These are phyloP conservation scores for Ctena decussata DNA, from an alignment of 2,888 invertebrate species.

Conservation along the genomic window DNA sequence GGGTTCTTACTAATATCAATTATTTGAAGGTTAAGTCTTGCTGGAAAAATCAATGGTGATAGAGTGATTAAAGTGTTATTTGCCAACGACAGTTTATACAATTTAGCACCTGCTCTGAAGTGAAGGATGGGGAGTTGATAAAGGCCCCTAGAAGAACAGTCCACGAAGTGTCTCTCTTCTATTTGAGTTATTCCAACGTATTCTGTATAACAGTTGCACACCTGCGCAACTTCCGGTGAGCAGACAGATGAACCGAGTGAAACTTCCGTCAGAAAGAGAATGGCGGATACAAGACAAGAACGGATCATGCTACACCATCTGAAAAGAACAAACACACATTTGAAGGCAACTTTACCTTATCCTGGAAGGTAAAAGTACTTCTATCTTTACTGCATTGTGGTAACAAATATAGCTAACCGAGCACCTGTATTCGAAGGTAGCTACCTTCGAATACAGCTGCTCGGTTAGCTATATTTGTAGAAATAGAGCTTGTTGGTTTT, in stretches of 20 bases:
- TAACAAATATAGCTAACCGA: background rate
- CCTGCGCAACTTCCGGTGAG: constrained; percentile 30
- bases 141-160: constrained; percentile 59
- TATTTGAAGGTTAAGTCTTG: constrained; percentile 21
- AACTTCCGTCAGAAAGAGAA: background rate
- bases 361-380: too few relatives aligned
- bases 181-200: background rate
- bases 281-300: background rate
- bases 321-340: background rate
- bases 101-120: constrained; percentile 36
- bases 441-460: background rate
- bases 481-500: too few relatives aligned
- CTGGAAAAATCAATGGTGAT: constrained; percentile 21
- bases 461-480: too few relatives aligned
- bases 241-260: background rate
- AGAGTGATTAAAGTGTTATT: constrained; percentile 56
- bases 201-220: constrained; percentile 45
- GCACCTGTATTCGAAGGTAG: background rate
- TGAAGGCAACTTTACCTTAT: too few relatives aligned
- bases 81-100: constrained; percentile 43
- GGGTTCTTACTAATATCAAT: constrained; percentile 62
- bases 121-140: constrained; percentile 48
- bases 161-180: constrained; percentile 35
- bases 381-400: background rate
- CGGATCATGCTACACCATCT: background rate